Evolutionary conservation across 2,797 vertebrate species (phyloP).

Genomic region (Diceros bicornis): DNA sequence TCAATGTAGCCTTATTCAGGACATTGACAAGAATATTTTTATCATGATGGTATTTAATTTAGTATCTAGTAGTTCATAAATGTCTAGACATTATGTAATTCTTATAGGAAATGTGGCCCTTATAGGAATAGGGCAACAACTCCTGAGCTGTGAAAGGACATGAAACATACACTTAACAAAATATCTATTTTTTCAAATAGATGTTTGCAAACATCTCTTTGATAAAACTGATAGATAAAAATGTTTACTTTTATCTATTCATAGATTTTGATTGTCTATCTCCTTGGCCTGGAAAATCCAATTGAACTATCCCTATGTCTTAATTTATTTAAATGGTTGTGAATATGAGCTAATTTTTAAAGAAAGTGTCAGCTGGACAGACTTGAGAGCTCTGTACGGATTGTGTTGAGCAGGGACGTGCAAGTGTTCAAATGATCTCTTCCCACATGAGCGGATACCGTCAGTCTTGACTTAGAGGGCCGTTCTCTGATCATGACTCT

Average conservation of each 20-base stretch:
- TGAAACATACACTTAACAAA: not conserved
- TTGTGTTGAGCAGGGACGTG: not conserved
- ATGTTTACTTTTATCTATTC: not conserved
- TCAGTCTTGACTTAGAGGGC: not conserved
- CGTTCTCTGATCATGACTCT: not conserved
- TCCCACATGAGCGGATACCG: not conserved
- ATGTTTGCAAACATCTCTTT: not conserved
- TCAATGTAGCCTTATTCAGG: not conserved
- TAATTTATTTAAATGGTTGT: not conserved
- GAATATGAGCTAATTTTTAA: not conserved
- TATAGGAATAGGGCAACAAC: not conserved
- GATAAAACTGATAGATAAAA: not conserved
- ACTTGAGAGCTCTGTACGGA: not conserved
- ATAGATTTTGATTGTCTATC: not conserved
- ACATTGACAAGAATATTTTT: not conserved
- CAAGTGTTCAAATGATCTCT: not conserved
- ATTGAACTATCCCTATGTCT: not conserved
- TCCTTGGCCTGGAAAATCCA: not conserved
- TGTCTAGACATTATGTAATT: not conserved
- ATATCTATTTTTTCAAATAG: not conserved
- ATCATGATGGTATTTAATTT: not conserved
- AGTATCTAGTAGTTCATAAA: not conserved
- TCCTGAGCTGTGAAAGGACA: not conserved
- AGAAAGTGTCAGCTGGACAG: not conserved
- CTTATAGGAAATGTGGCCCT: not conserved